Base-by-base conservation (phyloP, 2,113 vertebrate genomes). In the Chaenogobius annularis region DNA sequence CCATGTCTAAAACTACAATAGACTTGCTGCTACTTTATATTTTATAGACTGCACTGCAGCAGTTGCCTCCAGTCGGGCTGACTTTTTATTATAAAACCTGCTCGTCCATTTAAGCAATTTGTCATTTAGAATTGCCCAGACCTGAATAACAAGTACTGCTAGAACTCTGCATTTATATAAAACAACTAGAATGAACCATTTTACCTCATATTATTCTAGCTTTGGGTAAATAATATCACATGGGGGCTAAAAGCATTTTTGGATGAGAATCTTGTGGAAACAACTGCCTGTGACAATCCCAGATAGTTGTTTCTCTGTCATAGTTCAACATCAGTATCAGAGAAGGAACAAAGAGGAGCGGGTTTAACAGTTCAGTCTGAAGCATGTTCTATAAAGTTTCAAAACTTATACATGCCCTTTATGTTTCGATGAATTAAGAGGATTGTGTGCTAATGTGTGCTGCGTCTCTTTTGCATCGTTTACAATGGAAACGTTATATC, bases 1-100 rank as follows among this genome's bases (percentile, higher is more conserved):
- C 58, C 58, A 19, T 61, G 58, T 61, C 23, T 61, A 17, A 61
- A 35, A 61, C 58, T 35, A 61, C 58, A 35, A 61, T 35, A 61
- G 58, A 35, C 58, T 7, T 61, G 35, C 58, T 17, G 58, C 58
- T 35, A 61, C 13, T 61, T 61, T 61, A 35, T 9, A 61, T 61
- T 61, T 35, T 61, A 61, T 61, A 61, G 58, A 61, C 58, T 35
- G 58, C 58, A 61, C 58, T 61, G 13, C 14, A 17, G 26, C 23
- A 19, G 58, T 31, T 8, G 23, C 58, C 58, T 35, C 58, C 13
- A 61, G 58, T 17, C 14, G 35, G 23, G 26, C 58, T 17, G 26
- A 31, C 58, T 61, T 61, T 61, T 58, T 35, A 17, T 61, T 61
- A 31, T 61, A 35, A 35, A 61, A 61, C 26, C 23, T 35, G 26